Evolutionary conservation across 2,113 vertebrate species (phyloP), one percentile per base, ranked within the genome.

Genomic region (Petroica traversi): DNA sequence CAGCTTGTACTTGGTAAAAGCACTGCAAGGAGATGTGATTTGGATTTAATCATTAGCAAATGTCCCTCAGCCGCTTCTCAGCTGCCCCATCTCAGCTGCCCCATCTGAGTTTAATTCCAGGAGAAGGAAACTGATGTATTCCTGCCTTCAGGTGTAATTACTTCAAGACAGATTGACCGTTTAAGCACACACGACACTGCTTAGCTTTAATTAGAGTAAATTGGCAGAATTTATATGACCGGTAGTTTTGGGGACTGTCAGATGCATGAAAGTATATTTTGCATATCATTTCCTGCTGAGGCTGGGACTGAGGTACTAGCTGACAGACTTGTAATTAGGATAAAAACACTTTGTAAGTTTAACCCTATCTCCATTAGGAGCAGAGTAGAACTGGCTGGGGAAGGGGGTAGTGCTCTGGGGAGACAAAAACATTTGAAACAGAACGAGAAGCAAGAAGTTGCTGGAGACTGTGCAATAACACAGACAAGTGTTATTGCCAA

Each of bases 131-230:
- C 94, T 96, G 98, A 97, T 98, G 96, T 96, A 97, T 98, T 97
- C 95, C 95, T 98, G 97, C 97, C 95, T 97, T 98, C 98, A 98
- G 98, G 97, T 98, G 76, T 98, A 98, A 98, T 98, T 98, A 98
- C 97, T 97, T 97, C 97, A 98, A 98, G 97, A 98, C 95, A 97
- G 98, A 98, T 97, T 97, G 98, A 98, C 97, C 34, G 34, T 98
- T 97, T 98, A 98, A 97, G 97, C 97, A 97, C 97, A 98, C 95
- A 95, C 85, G 96, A 98, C 98, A 98, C 97, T 97, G 97, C 95
- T 97, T 96, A 95, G 95, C 92, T 97, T 97, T 98, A 98, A 98
- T 97, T 97, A 97, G 97, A 94, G 93, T 97, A 97, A 97, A 97
- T 96, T 96, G 94, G 91, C 86, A 95, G 95, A 96, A 95, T 97